Conservation (phyloP, 2,797 vertebrate species). For the Acridotheres tristis region DNA sequence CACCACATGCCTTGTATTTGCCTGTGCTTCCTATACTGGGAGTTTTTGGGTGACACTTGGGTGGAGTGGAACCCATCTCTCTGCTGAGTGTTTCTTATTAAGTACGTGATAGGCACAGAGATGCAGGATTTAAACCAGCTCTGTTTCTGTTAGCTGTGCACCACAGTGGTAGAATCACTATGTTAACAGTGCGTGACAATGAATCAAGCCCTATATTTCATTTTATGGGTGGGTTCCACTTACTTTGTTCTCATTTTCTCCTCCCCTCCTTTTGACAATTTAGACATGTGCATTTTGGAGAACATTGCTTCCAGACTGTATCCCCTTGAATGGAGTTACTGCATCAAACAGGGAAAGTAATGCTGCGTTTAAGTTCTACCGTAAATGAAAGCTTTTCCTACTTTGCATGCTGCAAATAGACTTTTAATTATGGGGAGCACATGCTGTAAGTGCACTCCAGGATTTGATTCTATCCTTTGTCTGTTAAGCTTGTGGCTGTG, state of each 20-base stretch:
- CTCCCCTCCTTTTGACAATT: background rate
- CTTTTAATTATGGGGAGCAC: constrained; percentile 29
- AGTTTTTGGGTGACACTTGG: background rate
- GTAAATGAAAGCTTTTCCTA: constrained; percentile 39
- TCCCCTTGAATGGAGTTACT: background rate
- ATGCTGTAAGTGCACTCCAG: background rate
- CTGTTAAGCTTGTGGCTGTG: background rate
- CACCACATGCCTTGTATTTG: fast-evolving
- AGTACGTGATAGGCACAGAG: background rate
- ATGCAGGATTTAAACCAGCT: background rate
- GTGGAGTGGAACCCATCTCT: background rate
- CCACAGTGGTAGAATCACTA: background rate
- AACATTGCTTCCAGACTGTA: background rate
- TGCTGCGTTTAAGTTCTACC: constrained; percentile 1
- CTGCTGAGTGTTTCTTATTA: background rate
- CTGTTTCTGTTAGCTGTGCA: background rate
- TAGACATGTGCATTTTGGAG: background rate
- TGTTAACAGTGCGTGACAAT: background rate
- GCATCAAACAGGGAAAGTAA: background rate
- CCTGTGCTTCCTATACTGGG: background rate
- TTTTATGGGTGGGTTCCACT: background rate
- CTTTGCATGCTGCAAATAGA: background rate
- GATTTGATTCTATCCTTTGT: background rate
- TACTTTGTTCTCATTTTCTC: background rate
- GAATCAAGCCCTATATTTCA: background rate